Base-by-base conservation (phyloP, 2,888 invertebrate species). In the Drosophila sordidula region DNA sequence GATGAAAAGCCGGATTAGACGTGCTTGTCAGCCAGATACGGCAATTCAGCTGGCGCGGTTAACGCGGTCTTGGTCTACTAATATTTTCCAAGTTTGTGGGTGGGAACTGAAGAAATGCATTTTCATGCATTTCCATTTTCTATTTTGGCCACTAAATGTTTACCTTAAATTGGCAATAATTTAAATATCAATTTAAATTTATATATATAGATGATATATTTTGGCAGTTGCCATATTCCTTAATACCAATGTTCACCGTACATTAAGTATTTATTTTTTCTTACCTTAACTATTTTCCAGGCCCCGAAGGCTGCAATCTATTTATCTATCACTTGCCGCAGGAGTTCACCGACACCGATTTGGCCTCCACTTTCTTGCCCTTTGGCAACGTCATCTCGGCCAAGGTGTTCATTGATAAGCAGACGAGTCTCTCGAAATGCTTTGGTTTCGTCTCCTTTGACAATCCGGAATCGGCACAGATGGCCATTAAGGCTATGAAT, bases 401-500 rank as follows among this genome's bases (percentile, higher is more conserved):
- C 89, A 99, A 99, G 95, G 99, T 99, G 93, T 99, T 99, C 94
- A 98, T 99, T 93, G 99, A 99, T 94, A 99, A 99, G 94, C 98
- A 98, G 93, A 99, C 99, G 90, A 99, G 99, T 94, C 95, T 99
- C 91, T 99, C 99, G 92, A 99, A 99, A 94, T 99, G 99, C 94
- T 99, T 99, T 93, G 99, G 98, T 90, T 99, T 99, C 93, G 98
- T 99, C 82, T 98, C 98, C 67, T 99, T 97, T 93, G 98, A 98
- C 93, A 98, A 98, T 93, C 95, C 96, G 66, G 93, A 96, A 88
- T 98, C 98, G 91, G 98, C 99, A 79, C 97, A 98, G 93, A 95
- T 97, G 91, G 99, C 98, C 90, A 99, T 99, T 89, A 96, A 97
- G 92, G 97, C 97, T 90, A 99, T 99, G 98, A 98, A 99, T 93